Conservation (phyloP, 1,140 invertebrate genomes). For the Dolichoris vasculosae region DNA sequence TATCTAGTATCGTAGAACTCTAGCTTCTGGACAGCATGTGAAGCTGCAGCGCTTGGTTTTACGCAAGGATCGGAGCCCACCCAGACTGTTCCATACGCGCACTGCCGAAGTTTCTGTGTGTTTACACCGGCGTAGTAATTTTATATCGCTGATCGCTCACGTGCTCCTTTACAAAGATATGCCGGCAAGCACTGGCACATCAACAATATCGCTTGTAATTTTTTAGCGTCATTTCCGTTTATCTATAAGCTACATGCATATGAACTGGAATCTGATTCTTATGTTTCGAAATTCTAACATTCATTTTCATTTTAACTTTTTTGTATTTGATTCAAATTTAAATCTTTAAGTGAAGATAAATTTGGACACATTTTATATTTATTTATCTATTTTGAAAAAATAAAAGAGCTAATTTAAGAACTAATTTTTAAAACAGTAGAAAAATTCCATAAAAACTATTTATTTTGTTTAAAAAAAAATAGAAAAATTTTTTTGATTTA, state of each 20-base stretch:
- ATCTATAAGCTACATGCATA: not conserved
- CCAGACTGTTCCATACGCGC: conserved; percentile 31
- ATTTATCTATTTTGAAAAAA: no score
- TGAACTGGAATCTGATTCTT: not conserved
- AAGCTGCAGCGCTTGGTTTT: not conserved
- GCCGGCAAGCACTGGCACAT: not conserved
- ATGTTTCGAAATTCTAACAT: not conserved
- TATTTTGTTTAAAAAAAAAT: no score
- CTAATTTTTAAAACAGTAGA: no score
- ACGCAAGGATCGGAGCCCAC: conserved; percentile 25
- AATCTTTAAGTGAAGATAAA: no score
- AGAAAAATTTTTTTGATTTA: no score
- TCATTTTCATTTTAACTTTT: not conserved
- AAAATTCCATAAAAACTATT: no score
- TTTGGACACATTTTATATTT: no score
- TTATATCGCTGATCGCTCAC: conserved; percentile 45
- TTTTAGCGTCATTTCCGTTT: not conserved
- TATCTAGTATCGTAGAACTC: not conserved
- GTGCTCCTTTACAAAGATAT: not conserved
- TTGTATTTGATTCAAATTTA: no score
- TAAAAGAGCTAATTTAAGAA: no score
- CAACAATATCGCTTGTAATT: not conserved
- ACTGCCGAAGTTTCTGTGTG: conserved; percentile 41
- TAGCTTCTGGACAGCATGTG: conserved; percentile 45
- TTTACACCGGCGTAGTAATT: conserved; percentile 39